Base-by-base conservation (phyloP, 2,888 invertebrate species). In the Pseudococcus longispinus region DNA sequence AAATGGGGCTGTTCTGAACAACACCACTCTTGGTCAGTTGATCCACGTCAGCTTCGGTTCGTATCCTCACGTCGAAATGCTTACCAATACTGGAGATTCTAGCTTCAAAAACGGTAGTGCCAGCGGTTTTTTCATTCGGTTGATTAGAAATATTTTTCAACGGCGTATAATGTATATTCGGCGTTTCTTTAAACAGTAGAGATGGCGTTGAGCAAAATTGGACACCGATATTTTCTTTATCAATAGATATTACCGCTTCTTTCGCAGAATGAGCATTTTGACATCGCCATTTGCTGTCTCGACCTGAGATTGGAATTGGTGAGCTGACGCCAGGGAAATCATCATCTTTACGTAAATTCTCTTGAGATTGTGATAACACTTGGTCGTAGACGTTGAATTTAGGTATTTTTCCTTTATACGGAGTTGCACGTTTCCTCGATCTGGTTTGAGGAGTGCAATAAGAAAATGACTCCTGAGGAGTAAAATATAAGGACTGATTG, bases 151-250 rank as follows among this genome's bases (percentile, higher is more conserved):
- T 23, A 80, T 80, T 23, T 20, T 20, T 18, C 42, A 80, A 42
- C 0, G 77, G 77, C 11, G 77, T 20, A 42, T 18, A 80, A 1
- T 11, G n/a, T n/a, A n/a, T 13, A 11, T 8, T 15, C 20, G 77
- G 29, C 5, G 2, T 80, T 29, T 0, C 13, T 80, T 20, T 11
- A 5, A 9, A 9, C 6, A n/a, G 77, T 11, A 37, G 9, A 42
- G 42, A 42, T 1, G 77, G 77, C 11, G 77, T 80, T 2, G 77
- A 80, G 20, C 37, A 80, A 20, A 42, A 80, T 20, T 20, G 77
- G n/a, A 80, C 42, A 20, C 77, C 77, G 11, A 80, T 80, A 13
- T 80, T 80, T 42, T 80, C 77, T 20, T 80, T 80, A 42, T 80
- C 42, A 11, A 80, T 20, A 6, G 77, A 80, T 20, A 80, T 20